Evolutionary conservation across 2,113 vertebrate species (phyloP).

Genomic region (Oncorhynchus nerka): DNA sequence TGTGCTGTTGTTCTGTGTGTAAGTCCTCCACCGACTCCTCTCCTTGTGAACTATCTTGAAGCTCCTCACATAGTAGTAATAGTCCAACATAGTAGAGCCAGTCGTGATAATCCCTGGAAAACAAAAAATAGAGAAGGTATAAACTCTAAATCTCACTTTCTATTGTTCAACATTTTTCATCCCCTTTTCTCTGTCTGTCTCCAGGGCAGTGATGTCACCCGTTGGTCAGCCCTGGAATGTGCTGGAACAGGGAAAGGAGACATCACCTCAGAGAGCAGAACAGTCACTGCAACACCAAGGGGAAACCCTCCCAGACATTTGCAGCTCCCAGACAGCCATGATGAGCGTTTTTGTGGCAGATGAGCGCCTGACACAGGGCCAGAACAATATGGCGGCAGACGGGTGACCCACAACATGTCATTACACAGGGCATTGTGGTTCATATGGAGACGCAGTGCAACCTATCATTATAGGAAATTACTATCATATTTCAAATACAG

Average conservation of each 20-base stretch:
- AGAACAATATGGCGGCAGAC: not conserved
- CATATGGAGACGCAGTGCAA: not conserved
- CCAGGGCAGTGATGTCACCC: not conserved
- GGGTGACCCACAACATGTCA: slow-evolving; percentile 2
- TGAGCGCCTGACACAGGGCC: not conserved
- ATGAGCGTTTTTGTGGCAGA: not conserved
- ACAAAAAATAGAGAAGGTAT: slow-evolving; percentile 34
- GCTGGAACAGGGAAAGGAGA: not conserved
- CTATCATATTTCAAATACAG: not conserved
- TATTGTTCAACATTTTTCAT: not conserved
- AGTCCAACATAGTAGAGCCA: slow-evolving; percentile 62
- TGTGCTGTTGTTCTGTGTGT: slow-evolving; percentile 72
- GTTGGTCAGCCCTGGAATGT: not conserved
- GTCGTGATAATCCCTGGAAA: slow-evolving; percentile 77
- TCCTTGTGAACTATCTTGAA: slow-evolving; percentile 79
- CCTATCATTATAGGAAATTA: not conserved
- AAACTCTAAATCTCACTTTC: not conserved
- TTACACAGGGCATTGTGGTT: slow-evolving; percentile 7
- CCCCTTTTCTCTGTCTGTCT: not conserved
- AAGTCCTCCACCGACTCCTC: slow-evolving; percentile 78
- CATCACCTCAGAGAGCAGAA: not conserved
- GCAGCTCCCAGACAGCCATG: not conserved
- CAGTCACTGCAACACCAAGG: not conserved
- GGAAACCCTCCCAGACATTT: not conserved
- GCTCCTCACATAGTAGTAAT: slow-evolving; percentile 79